Conservation (phyloP, 2,888 invertebrate species). For the Melieria omissa region DNA sequence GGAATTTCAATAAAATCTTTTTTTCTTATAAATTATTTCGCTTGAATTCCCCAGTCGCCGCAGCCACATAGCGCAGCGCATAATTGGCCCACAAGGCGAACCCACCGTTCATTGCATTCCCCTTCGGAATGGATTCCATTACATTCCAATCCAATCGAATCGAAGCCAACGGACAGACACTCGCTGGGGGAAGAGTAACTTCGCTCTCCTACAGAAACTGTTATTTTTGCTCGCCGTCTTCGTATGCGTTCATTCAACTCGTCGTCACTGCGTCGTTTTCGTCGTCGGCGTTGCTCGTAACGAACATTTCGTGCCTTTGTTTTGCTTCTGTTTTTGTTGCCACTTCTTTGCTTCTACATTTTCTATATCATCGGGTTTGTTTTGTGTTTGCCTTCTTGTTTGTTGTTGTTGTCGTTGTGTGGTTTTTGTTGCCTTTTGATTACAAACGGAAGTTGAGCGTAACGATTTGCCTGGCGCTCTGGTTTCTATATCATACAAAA, state of each 20-base stretch:
- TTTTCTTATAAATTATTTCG: too few species aligned
- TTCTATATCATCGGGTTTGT: not conserved
- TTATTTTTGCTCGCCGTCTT: too few species aligned
- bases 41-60: too few species aligned
- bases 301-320: not conserved
- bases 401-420: not conserved
- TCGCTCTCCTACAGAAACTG: too few species aligned
- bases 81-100: too few species aligned
- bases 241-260: constrained; percentile 25
- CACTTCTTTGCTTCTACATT: not conserved
- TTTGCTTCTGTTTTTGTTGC: not conserved
- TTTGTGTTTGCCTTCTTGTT: constrained; percentile 10
- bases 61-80: too few species aligned
- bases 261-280: constrained; percentile 3
- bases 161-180: too few species aligned
- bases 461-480: constrained; percentile 13
- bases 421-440: constrained; percentile 7
- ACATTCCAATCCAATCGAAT: too few species aligned
- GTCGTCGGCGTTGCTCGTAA: not conserved
- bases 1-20: too few species aligned
- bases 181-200: too few species aligned
- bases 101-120: too few species aligned
- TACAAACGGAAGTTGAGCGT: constrained; percentile 35
- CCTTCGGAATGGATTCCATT: too few species aligned
- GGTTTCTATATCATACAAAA: constrained; percentile 4